Conservation (phyloP, 2,888 invertebrate species). For the Eupithecia pulchellata region DNA sequence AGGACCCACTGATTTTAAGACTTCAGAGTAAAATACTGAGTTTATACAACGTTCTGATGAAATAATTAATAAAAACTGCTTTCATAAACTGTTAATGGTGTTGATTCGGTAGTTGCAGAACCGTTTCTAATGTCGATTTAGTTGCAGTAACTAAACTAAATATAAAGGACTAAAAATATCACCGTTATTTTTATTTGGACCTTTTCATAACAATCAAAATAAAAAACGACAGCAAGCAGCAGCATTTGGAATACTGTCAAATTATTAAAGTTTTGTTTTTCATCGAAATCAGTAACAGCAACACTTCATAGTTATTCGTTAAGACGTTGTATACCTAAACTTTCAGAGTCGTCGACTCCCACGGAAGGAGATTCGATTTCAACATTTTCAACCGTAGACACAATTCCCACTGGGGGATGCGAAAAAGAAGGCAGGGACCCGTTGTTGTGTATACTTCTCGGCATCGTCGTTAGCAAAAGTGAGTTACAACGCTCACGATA, state of each 20-base stretch:
- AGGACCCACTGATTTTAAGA: neutral
- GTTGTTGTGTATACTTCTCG: neutral
- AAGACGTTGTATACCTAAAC: constrained; percentile 7
- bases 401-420: neutral
- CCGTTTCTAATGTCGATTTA: neutral
- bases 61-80: neutral
- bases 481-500: neutral
- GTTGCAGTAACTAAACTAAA: neutral
- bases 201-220: neutral
- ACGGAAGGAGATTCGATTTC: neutral
- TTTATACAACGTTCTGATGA: neutral
- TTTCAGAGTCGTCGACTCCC: neutral
- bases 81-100: neutral
- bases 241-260: neutral
- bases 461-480: constrained; percentile 3
- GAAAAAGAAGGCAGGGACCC: constrained; percentile 4
- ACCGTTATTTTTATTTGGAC: neutral
- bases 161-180: neutral
- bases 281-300: neutral
- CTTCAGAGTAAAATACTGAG: neutral
- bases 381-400: no score
- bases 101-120: neutral
- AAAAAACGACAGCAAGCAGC: neutral
- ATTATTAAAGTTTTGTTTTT: neutral
- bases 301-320: neutral